Percentiles rank a stretch among this genome's conserved stretches.
These are phyloP conservation scores for Python bivittatus DNA, from an alignment of 2,113 vertebrate species.

Conservation along the genomic window DNA sequence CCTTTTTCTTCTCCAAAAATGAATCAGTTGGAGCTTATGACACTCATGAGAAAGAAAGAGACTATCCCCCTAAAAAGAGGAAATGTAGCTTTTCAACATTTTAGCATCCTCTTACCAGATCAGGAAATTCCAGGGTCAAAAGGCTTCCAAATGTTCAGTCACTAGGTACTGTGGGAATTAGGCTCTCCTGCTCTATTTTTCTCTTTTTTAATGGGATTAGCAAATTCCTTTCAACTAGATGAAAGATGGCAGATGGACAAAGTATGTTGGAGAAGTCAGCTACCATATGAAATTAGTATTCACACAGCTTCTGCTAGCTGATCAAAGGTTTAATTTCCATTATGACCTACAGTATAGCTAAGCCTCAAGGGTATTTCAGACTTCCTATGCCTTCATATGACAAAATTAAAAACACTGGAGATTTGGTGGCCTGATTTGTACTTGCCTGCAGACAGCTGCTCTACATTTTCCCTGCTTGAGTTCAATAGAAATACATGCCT, in stretches of 20 bases:
- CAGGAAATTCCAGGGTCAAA: neutral
- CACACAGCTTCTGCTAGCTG: slow-evolving; percentile 15
- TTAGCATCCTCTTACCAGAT: neutral
- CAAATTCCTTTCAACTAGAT: slow-evolving; percentile 21
- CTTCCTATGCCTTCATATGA: slow-evolving; percentile 16
- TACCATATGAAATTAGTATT: accelerated
- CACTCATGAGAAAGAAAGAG: neutral
- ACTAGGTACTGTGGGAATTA: neutral
- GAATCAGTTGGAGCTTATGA: neutral
- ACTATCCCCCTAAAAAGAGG: neutral
- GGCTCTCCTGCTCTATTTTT: neutral
- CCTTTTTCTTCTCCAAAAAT: neutral
- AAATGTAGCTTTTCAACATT: neutral
- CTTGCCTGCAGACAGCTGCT: neutral
- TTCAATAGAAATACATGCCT: neutral
- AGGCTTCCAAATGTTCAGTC: neutral
- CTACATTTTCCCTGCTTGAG: accelerated
- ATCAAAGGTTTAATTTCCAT: slow-evolving; percentile 24
- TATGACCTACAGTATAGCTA: slow-evolving; percentile 27
- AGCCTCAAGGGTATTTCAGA: slow-evolving; percentile 23
- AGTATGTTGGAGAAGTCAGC: slow-evolving; percentile 16
- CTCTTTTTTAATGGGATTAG: slow-evolving; percentile 18
- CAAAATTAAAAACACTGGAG: slow-evolving; percentile 14
- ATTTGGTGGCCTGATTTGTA: slow-evolving; percentile 13
- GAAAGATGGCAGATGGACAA: slow-evolving; percentile 29